Evolutionary conservation across 2,888 invertebrate species (phyloP), one percentile per base, ranked within the genome.

Genomic region (Omphaloscelis lunosa): DNA sequence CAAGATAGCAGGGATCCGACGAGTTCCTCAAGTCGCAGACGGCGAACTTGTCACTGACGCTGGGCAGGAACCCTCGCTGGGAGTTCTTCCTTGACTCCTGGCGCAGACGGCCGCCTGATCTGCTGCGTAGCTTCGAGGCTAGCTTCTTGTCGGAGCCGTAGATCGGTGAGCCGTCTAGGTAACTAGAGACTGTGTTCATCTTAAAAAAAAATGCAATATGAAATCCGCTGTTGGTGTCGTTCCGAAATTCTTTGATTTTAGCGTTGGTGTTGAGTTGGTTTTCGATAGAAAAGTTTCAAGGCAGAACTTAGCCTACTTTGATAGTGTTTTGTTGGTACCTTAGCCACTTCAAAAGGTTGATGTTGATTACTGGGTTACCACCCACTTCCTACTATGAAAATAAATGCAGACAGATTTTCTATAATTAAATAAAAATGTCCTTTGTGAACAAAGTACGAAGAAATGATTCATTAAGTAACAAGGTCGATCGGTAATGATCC

Each of bases 121-220:
- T 94, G 59, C 92, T 92, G 17, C 97, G 93, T 2, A 97, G 90
- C 56, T 94, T 93, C 2, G 90, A 89, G 0, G 96, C 94, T 8
- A 93, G 67, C 27, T 91, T 92, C 58, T 94, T 90, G n/a, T 96
- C 95, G 0, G 95, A 93, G 0, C 97, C 97, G 87, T 97, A 97
- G 66, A 97, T 91, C 1, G 93, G 91, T 0, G 97, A 97, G 0
- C 96, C 97, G 80, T 97, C 97, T 6, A 97, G 85, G 87, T 93
- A 97, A 85, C 97, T 96, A 17, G 97, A 97, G 1, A 98, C 97
- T 89, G 97, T 97, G 91, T 98, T 98, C 97, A 98, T 97, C 97
- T 98, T 51, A 83, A 56, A 27, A 56, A 58, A 58, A 58, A 58
- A 27, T 0, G 27, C 27, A 27, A 27, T 58, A 58, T 58, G 6